Percentiles rank a stretch among this genome's conserved stretches.
phyloP scores from a whole-genome alignment of 2,797 vertebrate genomes.

The Valencia hispanica region DNA sequence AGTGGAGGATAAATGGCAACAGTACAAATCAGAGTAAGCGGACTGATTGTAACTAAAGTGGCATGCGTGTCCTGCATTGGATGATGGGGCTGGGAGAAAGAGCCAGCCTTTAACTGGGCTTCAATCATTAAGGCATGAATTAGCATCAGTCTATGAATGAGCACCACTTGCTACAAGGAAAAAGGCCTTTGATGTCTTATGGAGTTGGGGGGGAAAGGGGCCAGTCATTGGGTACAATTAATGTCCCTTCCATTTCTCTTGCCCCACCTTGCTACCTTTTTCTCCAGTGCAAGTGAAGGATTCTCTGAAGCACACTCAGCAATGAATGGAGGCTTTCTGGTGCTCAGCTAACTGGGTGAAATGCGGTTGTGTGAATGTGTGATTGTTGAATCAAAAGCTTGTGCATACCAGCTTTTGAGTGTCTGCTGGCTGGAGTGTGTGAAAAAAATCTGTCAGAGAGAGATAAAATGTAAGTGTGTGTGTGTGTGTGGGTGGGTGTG shows the following conservation, averaged over 20 bases:
- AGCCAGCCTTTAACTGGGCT: constrained; percentile 42
- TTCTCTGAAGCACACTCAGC: constrained; percentile 62
- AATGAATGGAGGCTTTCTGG: constrained; percentile 72
- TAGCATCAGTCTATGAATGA: constrained; percentile 60
- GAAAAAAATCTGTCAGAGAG: constrained; percentile 43
- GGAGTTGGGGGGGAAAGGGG: constrained; percentile 6
- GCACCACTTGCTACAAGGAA: constrained; percentile 45
- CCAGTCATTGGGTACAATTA: constrained; percentile 56
- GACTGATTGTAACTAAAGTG: constrained; percentile 37
- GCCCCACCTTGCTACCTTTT: constrained; percentile 38
- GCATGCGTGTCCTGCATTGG: constrained; percentile 49
- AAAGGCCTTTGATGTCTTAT: constrained; percentile 58
- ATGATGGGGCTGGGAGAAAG: constrained; percentile 31
- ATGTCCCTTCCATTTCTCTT: constrained; percentile 48
- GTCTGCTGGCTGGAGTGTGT: constrained; percentile 51
- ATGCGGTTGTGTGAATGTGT: constrained; percentile 49
- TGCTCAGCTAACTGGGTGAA: constrained; percentile 47
- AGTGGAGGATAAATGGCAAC: constrained; percentile 6
- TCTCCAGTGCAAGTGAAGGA: constrained; percentile 56
- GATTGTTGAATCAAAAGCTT: constrained; percentile 52
- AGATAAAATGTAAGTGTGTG: constrained; percentile 37
- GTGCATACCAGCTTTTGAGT: constrained; percentile 56
- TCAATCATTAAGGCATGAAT: constrained; percentile 64
- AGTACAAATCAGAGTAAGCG: not conserved
- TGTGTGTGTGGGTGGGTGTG: constrained; percentile 21